Percentiles rank a stretch among this genome's conserved stretches.
Evolutionary conservation across 1,140 invertebrate genomes (phyloP).

Genomic region (Drosophila chauvacae): DNA sequence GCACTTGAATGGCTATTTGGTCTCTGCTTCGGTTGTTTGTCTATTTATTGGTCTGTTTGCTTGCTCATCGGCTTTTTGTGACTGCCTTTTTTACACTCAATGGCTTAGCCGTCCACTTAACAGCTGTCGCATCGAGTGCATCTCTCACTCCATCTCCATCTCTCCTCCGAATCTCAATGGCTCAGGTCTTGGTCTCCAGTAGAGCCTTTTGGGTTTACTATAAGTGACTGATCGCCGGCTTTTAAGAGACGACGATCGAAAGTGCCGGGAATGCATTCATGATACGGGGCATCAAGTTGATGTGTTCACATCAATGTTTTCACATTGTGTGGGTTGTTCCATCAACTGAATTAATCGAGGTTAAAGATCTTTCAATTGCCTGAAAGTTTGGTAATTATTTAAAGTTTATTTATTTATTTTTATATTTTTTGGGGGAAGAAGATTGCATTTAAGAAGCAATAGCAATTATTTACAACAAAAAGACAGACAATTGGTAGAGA

Average conservation of each 20-base stretch:
- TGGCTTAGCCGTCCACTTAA: slow-evolving; percentile 75
- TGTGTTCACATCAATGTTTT: slow-evolving; percentile 32
- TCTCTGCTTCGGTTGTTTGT: slow-evolving; percentile 76
- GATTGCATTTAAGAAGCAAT: neutral
- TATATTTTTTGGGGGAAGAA: neutral
- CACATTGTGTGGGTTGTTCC: slow-evolving; percentile 25
- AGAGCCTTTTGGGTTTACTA: slow-evolving; percentile 47
- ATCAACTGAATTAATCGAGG: slow-evolving; percentile 10
- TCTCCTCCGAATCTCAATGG: slow-evolving; percentile 14
- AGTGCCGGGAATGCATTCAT: slow-evolving; percentile 57
- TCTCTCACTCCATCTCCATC: slow-evolving; percentile 17
- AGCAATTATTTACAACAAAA: neutral
- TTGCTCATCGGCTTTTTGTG: slow-evolving; percentile 52
- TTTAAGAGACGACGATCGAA: slow-evolving; percentile 48
- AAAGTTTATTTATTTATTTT: neutral
- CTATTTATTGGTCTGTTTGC: slow-evolving; percentile 76
- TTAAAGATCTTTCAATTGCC: slow-evolving; percentile 10
- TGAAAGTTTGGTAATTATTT: slow-evolving; percentile 19
- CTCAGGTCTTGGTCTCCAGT: slow-evolving; percentile 9
- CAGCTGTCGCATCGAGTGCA: slow-evolving; percentile 60
- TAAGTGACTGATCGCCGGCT: slow-evolving; percentile 42
- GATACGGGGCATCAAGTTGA: slow-evolving; percentile 30
- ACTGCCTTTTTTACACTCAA: slow-evolving; percentile 48
- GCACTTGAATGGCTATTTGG: slow-evolving; percentile 67
- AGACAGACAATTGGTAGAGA: too few species aligned